Evolutionary conservation across 2,888 invertebrate genomes (phyloP), one percentile per base, ranked within the genome.

Genomic region (Clitarchus hookeri): DNA sequence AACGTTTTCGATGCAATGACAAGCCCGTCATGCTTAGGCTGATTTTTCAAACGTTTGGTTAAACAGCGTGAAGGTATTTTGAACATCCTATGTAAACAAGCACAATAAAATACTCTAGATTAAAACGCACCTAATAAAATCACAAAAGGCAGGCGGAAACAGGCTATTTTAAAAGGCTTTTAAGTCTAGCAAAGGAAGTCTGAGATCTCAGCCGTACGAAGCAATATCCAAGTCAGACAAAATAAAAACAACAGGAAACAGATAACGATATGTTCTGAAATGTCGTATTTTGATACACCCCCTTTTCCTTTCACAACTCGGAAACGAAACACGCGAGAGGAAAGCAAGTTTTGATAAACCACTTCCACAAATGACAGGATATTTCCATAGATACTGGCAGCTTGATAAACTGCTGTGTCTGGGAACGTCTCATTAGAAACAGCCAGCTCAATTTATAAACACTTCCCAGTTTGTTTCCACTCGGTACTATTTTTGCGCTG

Each of bases 241-340:
- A 65, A 65, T 65, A 65, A 65, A 65, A 65, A 65, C n/a, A 6
- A 65, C 65, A 65, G 65, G 65, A 65, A 65, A 65, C 65, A n/a
- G 65, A 65, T 65, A 65, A 65, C 65, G 65, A 65, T 65, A 65
- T 65, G n/a, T n/a, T 65, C n/a, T 65, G 65, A 65, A 65, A 65
- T 19, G 23, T 65, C 65, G 65, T 65, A n/a, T 65, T 65, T 65
- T 65, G 65, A 65, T 65, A 65, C 65, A 65, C 65, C 65, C 65
- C 65, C 65, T 65, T 65, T 65, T 65, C 65, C 65, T 65, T 65
- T 65, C 65, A 65, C 65, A 65, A 65, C 48, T 48, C 48, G 48
- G 48, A 48, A 48, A 48, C 48, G 16, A 48, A 48, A 48, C 48
- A 8, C 16, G 48, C 48, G 65, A 65, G 65, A 65, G 65, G 65